Base-by-base conservation (phyloP, 1,140 invertebrate species). In the Drosophila insularis region DNA sequence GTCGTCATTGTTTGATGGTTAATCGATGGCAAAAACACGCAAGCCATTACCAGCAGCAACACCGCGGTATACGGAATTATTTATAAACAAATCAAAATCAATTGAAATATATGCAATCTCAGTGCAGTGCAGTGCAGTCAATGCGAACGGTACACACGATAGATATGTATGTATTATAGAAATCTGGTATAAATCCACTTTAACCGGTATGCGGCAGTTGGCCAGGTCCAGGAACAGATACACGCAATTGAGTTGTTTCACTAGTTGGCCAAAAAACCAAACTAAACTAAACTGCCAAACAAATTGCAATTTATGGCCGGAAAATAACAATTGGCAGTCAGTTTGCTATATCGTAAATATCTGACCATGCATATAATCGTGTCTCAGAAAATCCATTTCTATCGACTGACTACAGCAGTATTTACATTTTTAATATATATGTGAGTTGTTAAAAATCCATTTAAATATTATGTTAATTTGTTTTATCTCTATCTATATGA, bases 41-140 rank as follows among this genome's bases (percentile, higher is more conserved):
- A 11, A 50, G 5, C 43, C 43, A 21, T 21, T 21, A 8, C 14
- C 35, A 27, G 27, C 27, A 27, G 27, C 27, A 35, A 2, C 32
- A 11, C 11, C 10, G 2, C 61, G 63, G 63, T 43, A 31, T 50
- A 23, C 43, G 19, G 31, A 55, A 71, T 74, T 66, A 64, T 71
- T 81, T 77, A 68, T 63, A 81, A 81, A 75, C 74, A 87, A 86
- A 81, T 81, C 63, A 78, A 71, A 75, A 55, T 55, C 82, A 87
- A 86, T 86, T 87, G 82, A 56, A n/a, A 58, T 11, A 21, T 64
- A 54, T 79, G 37, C 62, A 74, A 69, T 17, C 17, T 8, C 27
- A 61, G 74, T 79, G 62, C 66, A 60, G 1, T 54, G 39, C n/a
- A 59, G 4, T 50, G 43, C 43, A 50, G 17, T 50, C 43, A 46